Evolutionary conservation across 2,113 vertebrate genomes (phyloP), one percentile per base, ranked within the genome.

Genomic region (Chionis minor): DNA sequence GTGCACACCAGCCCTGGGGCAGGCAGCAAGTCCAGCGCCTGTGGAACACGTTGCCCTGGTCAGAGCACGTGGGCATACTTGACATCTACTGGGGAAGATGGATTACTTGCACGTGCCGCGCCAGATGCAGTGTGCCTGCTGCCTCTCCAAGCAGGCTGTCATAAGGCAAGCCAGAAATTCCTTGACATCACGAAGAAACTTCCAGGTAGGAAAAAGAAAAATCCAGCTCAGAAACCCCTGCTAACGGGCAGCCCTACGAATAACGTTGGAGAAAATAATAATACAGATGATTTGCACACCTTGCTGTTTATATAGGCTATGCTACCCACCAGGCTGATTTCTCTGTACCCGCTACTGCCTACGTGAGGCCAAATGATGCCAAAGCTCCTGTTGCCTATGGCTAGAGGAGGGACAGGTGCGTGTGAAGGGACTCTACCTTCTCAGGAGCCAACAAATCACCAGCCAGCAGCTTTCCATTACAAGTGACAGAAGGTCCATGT

Each of bases 381-480:
- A 81, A 45, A 80, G 49, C 47, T 89, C 67, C 61, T 13, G 8
- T 27, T 42, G 35, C 27, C 66, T 40, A 40, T 0, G 17, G 44
- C 42, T 32, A 7, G 26, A 20, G 30, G 12, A 23, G 0, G 22
- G 28, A 27, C 4, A 42, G 5, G 4, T 8, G 6, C 5, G 10
- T 35, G 19, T 42, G 66, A 44, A 83, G 20, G 72, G 42, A 28
- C 15, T 30, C 58, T 35, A 8, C 73, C 59, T 51, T 49, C 91
- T 56, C 4, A 56, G 23, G 44, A 42, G 52, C 19, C 22, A 47
- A 33, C 18, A 88, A 18, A 15, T n/a, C 65, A 61, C n/a, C 22
- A 72, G n/a, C 18, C 35, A 71, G 66, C 59, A 78, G 83, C 59
- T 67, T 62, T 9, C 61, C 32, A 32, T 22, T 56, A 22, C 14